Conservation (phyloP, 2,113 vertebrate species). For the Arizona elegans region DNA sequence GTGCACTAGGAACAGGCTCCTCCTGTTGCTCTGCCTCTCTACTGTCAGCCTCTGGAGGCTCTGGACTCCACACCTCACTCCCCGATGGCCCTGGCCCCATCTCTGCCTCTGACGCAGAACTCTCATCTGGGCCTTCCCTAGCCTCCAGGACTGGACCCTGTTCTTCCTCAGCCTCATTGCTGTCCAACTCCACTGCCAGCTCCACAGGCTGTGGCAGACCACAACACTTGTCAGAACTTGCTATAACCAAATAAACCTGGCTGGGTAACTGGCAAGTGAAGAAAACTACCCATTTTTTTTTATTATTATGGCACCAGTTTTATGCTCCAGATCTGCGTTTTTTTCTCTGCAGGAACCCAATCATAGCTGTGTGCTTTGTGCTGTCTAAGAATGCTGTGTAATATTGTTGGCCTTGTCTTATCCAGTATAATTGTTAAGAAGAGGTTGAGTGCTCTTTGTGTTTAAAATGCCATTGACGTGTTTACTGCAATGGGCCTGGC, state of each 20-base stretch:
- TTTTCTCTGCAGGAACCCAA: not conserved
- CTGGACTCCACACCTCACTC: rapidly evolving
- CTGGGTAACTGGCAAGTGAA: not conserved
- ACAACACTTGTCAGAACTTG: not conserved
- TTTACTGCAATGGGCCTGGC: not conserved
- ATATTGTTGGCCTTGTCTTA: not conserved
- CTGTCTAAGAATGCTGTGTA: not conserved
- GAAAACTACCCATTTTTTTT: not conserved
- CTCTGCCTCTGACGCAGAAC: too few species aligned
- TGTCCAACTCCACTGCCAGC: too few species aligned
- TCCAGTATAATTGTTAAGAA: not conserved
- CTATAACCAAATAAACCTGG: not conserved
- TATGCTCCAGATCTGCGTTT: not conserved
- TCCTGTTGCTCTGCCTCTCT: too few species aligned
- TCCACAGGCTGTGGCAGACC: too few species aligned
- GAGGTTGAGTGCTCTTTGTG: not conserved
- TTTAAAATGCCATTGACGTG: not conserved
- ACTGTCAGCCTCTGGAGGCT: too few species aligned
- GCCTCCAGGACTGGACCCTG: too few species aligned
- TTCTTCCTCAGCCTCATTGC: too few species aligned
- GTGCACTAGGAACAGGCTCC: too few species aligned
- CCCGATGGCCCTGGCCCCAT: too few species aligned
- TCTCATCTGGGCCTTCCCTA: too few species aligned
- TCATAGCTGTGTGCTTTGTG: not conserved
- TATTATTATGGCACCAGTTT: not conserved